Evolutionary conservation across 2,797 vertebrate genomes (phyloP).

Genomic region (Hoplostethus atlanticus): DNA sequence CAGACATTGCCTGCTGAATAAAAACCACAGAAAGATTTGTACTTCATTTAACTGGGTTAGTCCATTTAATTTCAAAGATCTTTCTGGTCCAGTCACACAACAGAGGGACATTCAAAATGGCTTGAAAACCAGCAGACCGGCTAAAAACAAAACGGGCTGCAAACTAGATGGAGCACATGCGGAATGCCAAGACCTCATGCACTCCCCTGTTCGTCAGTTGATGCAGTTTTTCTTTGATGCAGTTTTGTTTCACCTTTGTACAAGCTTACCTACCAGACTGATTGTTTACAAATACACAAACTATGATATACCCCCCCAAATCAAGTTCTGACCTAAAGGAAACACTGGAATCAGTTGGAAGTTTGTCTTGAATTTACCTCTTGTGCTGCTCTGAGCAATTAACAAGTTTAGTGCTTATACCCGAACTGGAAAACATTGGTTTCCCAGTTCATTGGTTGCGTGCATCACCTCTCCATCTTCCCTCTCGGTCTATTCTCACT

Average conservation of each 20-base stretch:
- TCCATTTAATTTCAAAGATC: background rate
- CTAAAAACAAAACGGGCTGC: background rate
- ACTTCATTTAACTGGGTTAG: background rate
- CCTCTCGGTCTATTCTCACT: constrained; percentile 21
- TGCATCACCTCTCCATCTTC: constrained; percentile 10
- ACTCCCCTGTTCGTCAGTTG: no score
- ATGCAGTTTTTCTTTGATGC: background rate
- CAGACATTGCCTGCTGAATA: background rate
- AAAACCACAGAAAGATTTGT: background rate
- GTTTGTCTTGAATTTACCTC: no score
- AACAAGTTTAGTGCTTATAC: no score
- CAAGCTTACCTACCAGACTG: background rate
- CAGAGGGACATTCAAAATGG: background rate
- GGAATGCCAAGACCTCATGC: no score
- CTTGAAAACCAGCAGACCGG: background rate
- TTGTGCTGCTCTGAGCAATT: no score
- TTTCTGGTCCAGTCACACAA: background rate
- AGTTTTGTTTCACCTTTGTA: background rate
- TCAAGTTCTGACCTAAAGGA: no score
- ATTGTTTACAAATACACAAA: background rate
- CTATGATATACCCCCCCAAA: no score
- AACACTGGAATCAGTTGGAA: background rate
- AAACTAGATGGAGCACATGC: no score
- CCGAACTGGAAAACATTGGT: no score
- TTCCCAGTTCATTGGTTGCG: background rate